Conservation (phyloP, 2,797 vertebrate genomes). For the Coendou prehensilis region DNA sequence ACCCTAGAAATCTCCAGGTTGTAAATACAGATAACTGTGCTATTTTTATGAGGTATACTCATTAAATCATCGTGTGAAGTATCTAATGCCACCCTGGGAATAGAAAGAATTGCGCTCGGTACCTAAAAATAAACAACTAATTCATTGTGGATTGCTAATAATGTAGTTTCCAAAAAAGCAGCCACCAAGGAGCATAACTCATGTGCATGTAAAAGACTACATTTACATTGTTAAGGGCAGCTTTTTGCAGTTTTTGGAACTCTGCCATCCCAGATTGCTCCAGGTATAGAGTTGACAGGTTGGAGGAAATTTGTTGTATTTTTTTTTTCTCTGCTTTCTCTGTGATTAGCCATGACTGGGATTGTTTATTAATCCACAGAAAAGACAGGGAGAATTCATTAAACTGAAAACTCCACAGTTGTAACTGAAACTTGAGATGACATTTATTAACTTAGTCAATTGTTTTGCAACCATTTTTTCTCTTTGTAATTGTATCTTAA, state of each 20-base stretch:
- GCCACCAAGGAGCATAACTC: not conserved
- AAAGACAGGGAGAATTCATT: not conserved
- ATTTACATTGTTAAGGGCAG: not conserved
- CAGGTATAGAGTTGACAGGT: constrained; percentile 45
- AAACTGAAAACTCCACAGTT: not conserved
- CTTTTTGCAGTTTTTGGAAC: constrained; percentile 33
- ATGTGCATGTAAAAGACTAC: not conserved
- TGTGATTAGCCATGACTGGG: not conserved
- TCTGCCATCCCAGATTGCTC: constrained; percentile 34
- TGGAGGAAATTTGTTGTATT: not conserved
- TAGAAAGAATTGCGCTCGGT: constrained; percentile 16
- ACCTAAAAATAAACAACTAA: constrained; percentile 64
- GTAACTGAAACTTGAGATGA: constrained; percentile 17
- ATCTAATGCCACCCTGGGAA: constrained; percentile 44
- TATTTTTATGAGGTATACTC: constrained; percentile 64
- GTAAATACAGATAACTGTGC: constrained; percentile 69
- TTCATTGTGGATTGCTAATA: constrained; percentile 40
- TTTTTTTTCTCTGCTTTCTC: not conserved
- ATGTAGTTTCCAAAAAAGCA: not conserved
- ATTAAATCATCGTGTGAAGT: constrained; percentile 67
- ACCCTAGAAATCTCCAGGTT: constrained; percentile 37
- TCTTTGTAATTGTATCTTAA: constrained; percentile 4
- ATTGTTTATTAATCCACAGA: constrained; percentile 40
- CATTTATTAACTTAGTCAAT: constrained; percentile 38
- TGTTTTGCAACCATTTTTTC: not conserved